Evolutionary conservation across 2,797 vertebrate species (phyloP).

Genomic region (Spheniscus humboldti): DNA sequence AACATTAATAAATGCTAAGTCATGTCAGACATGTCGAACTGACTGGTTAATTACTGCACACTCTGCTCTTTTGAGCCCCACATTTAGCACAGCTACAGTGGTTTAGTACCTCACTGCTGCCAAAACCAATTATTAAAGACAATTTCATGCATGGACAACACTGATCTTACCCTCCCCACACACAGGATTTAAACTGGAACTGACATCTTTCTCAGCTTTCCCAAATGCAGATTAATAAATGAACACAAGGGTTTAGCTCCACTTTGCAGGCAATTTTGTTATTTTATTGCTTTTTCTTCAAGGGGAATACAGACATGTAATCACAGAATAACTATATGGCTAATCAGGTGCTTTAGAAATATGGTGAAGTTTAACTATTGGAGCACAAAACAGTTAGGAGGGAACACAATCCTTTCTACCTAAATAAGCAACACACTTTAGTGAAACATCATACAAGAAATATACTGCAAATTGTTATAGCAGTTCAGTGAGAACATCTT

Average conservation of each 20-base stretch:
- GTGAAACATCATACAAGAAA: background rate
- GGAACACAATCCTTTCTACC: background rate
- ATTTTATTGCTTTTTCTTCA: background rate
- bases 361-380: background rate
- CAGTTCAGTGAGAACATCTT: background rate
- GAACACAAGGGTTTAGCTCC: background rate
- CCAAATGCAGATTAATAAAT: conserved; percentile 35
- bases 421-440: background rate
- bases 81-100: conserved; percentile 4
- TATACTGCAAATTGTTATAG: background rate
- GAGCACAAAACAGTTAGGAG: background rate
- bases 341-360: background rate
- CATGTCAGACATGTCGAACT: conserved; percentile 26
- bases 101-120: conserved; percentile 10
- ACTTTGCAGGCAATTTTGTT: background rate
- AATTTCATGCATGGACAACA: conserved; percentile 55
- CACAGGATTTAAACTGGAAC: background rate
- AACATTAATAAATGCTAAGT: conserved; percentile 59
- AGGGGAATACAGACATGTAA: background rate
- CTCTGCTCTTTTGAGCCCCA: background rate
- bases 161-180: background rate
- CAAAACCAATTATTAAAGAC: conserved; percentile 60
- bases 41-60: conserved; percentile 37
- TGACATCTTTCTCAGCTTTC: conserved; percentile 12
- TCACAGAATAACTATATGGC: background rate